Conservation (phyloP, 2,888 invertebrate genomes). For the Drosophila siamana region DNA sequence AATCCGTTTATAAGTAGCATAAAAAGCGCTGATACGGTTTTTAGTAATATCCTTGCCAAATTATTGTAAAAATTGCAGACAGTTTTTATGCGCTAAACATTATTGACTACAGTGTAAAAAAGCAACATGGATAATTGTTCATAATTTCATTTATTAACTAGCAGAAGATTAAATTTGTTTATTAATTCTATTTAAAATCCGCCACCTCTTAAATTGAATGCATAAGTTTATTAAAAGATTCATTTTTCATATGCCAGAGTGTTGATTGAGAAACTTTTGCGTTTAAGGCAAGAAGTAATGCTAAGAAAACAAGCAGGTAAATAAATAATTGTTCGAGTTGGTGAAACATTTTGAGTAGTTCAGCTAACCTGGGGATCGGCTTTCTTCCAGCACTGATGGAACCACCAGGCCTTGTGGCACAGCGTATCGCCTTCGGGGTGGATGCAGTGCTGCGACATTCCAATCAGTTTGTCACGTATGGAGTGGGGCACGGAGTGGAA, state of each 20-base stretch:
- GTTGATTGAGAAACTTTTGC: not conserved
- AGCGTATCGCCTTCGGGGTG: slow-evolving; percentile 83
- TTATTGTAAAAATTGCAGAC: not conserved
- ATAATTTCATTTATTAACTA: slow-evolving; percentile 1
- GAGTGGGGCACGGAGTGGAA: slow-evolving; percentile 76
- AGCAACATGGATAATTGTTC: not conserved
- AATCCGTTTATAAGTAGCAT: slow-evolving; percentile 5
- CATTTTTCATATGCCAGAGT: not conserved
- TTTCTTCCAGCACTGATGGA: slow-evolving; percentile 85
- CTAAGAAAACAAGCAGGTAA: slow-evolving; percentile 40
- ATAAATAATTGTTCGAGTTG: no score
- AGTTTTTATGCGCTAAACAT: not conserved
- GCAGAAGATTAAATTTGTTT: not conserved
- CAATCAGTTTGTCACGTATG: slow-evolving; percentile 77
- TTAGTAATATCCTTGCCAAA: slow-evolving; percentile 2
- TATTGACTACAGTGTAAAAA: not conserved
- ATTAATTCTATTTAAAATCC: not conserved
- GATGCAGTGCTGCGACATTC: slow-evolving; percentile 81
- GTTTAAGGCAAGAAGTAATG: slow-evolving; percentile 80
- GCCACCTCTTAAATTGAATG: slow-evolving; percentile 8
- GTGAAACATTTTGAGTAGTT: no score
- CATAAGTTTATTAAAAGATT: not conserved
- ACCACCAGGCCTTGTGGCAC: slow-evolving; percentile 85
- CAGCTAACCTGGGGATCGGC: slow-evolving; percentile 83
- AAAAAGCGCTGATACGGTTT: slow-evolving; percentile 4